phyloP scores from a whole-genome alignment of 35 echinoderm and acorn worm genomes.

The Apostichopus californicus region DNA sequence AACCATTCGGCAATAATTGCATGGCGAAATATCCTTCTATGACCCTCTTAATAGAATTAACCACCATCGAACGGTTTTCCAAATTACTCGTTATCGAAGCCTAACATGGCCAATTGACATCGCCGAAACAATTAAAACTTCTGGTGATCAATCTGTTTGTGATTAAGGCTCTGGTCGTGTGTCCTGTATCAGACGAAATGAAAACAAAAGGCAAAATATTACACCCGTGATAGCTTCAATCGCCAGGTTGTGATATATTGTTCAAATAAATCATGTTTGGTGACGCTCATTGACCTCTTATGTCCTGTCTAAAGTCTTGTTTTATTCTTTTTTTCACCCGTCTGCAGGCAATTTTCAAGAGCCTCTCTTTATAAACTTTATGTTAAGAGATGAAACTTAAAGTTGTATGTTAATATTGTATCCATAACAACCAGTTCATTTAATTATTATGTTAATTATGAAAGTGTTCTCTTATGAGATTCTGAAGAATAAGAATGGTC shows the following conservation, averaged over 20 bases:
- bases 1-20: slow-evolving; percentile 16
- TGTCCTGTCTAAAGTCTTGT: background rate
- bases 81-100: slow-evolving; percentile 21
- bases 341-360: too few relatives aligned
- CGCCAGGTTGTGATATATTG: background rate
- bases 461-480: too few relatives aligned
- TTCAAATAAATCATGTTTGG: background rate
- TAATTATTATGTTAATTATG: too few relatives aligned
- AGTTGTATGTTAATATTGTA: too few relatives aligned
- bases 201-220: slow-evolving; percentile 23
- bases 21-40: slow-evolving; percentile 30
- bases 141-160: slow-evolving; percentile 20
- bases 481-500: too few relatives aligned
- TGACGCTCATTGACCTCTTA: slow-evolving; percentile 3
- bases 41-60: slow-evolving; percentile 46
- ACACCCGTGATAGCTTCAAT: background rate
- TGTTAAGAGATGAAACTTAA: too few relatives aligned
- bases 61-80: background rate
- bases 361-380: too few relatives aligned
- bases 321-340: background rate
- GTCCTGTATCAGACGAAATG: slow-evolving; percentile 8
- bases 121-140: slow-evolving; percentile 33
- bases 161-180: background rate
- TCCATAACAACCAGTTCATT: too few relatives aligned
- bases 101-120: slow-evolving; percentile 29